Evolutionary conservation across 2,797 vertebrate species (phyloP).

Genomic region (Silurus aristotelis): DNA sequence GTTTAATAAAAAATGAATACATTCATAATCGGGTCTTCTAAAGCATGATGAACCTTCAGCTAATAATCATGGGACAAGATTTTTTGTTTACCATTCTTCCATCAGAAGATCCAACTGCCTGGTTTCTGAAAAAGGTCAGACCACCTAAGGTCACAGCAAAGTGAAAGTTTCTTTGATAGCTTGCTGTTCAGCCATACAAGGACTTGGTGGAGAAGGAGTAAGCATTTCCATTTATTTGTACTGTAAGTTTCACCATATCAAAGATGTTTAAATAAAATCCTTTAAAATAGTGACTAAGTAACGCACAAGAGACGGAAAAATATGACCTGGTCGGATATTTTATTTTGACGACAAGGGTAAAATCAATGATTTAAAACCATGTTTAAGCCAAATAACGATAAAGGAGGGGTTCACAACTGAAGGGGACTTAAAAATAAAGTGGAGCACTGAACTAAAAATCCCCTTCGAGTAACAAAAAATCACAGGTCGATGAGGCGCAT

Average conservation of each 20-base stretch:
- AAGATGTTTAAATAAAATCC: background rate
- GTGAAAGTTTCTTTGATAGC: background rate
- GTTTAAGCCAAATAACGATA: constrained; percentile 68
- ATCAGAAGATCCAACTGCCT: too few relatives aligned
- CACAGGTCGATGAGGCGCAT: constrained; percentile 67
- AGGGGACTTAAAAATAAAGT: constrained; percentile 60
- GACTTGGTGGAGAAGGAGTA: background rate
- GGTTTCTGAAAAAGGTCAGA: too few relatives aligned
- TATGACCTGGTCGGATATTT: constrained; percentile 80
- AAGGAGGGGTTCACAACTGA: constrained; percentile 63
- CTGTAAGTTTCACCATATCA: too few relatives aligned
- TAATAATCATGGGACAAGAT: too few relatives aligned
- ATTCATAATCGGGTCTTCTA: too few relatives aligned
- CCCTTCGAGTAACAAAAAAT: constrained; percentile 67
- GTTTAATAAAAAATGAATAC: too few relatives aligned
- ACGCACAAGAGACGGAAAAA: background rate
- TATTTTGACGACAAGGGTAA: constrained; percentile 83
- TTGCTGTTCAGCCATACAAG: background rate
- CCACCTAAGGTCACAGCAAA: too few relatives aligned
- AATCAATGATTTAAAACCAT: constrained; percentile 77
- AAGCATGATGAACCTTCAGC: too few relatives aligned
- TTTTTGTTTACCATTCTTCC: too few relatives aligned
- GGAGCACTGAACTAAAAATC: constrained; percentile 70
- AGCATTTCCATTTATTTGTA: background rate
- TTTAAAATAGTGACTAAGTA: background rate